Evolutionary conservation across 2,888 invertebrate species (phyloP).

Genomic region (Allacma fusca): DNA sequence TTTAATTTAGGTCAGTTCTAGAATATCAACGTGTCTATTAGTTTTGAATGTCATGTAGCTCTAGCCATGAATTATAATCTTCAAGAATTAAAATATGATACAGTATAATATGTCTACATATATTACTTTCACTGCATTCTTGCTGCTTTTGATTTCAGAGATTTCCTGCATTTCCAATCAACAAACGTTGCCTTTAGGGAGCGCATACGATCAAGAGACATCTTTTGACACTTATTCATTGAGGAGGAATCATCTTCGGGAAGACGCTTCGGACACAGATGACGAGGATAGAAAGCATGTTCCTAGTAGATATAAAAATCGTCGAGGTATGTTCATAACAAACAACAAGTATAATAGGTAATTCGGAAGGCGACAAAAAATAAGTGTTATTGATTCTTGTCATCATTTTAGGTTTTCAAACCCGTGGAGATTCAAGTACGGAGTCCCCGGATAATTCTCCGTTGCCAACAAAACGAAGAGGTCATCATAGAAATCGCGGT

Average conservation of each 20-base stretch:
- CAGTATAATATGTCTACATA: no score
- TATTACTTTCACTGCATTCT: no score
- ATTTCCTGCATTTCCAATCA: slow-evolving; percentile 46
- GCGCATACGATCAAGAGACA: slow-evolving; percentile 39
- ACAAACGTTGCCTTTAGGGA: slow-evolving; percentile 41
- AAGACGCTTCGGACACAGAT: slow-evolving; percentile 25
- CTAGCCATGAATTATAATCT: no score
- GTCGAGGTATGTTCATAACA: slow-evolving; percentile 38
- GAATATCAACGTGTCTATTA: neutral
- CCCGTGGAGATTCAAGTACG: slow-evolving; percentile 40
- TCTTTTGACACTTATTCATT: slow-evolving; percentile 37
- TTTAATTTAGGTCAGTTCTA: slow-evolving; percentile 35
- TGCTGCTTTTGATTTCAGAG: slow-evolving; percentile 19
- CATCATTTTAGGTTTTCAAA: slow-evolving; percentile 14
- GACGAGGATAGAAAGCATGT: slow-evolving; percentile 36
- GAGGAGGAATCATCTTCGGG: neutral
- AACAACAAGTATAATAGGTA: no score
- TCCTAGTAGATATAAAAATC: slow-evolving; percentile 45
- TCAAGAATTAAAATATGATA: no score
- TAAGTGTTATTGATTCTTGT: neutral
- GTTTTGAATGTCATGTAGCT: no score
- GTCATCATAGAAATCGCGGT: slow-evolving; percentile 32
- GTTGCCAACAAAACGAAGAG: slow-evolving; percentile 30
- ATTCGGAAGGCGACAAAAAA: no score
- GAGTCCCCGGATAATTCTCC: slow-evolving; percentile 41